Evolutionary conservation across 1,140 invertebrate genomes (phyloP).

Genomic region (Anoplolepis gracilipes): DNA sequence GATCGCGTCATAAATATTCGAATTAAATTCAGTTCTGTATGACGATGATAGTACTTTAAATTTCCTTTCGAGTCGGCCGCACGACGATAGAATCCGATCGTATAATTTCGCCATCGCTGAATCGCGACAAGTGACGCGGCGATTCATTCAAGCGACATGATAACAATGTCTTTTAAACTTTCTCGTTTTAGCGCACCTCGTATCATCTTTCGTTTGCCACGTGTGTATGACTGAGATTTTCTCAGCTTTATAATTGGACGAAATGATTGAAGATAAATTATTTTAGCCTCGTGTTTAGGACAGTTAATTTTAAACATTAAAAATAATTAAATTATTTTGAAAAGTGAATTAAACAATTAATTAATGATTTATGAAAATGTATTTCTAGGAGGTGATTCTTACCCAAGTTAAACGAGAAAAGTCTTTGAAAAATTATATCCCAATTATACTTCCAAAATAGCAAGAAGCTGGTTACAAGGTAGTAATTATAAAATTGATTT

Average conservation of each 20-base stretch:
- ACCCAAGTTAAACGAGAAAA: not conserved
- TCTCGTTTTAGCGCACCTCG: not conserved
- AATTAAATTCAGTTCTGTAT: slow-evolving; percentile 4
- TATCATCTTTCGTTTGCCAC: not conserved
- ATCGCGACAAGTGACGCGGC: slow-evolving; percentile 12
- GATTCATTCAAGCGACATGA: not conserved
- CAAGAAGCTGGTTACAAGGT: not conserved
- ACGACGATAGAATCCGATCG: not conserved
- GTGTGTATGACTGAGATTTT: too few relatives aligned
- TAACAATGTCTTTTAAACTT: not conserved
- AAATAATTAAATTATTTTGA: slow-evolving; percentile 1
- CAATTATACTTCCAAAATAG: not conserved
- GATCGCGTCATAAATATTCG: slow-evolving; percentile 14
- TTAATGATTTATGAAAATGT: slow-evolving; percentile 3
- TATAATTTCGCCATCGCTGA: not conserved
- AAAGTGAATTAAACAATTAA: slow-evolving; percentile 12
- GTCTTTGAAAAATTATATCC: not conserved
- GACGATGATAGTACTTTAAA: not conserved
- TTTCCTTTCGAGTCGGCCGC: not conserved
- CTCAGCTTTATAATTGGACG: not conserved
- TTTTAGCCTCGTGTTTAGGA: too few relatives aligned
- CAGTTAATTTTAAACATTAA: not conserved
- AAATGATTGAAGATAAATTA: slow-evolving; percentile 12
- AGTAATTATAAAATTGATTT: slow-evolving; percentile 22
- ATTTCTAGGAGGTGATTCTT: not conserved